A percentile compares a stretch with the other conserved stretches of the same genome.
Conservation (phyloP, 2,113 vertebrate species). For the Salvator merianae region DNA sequence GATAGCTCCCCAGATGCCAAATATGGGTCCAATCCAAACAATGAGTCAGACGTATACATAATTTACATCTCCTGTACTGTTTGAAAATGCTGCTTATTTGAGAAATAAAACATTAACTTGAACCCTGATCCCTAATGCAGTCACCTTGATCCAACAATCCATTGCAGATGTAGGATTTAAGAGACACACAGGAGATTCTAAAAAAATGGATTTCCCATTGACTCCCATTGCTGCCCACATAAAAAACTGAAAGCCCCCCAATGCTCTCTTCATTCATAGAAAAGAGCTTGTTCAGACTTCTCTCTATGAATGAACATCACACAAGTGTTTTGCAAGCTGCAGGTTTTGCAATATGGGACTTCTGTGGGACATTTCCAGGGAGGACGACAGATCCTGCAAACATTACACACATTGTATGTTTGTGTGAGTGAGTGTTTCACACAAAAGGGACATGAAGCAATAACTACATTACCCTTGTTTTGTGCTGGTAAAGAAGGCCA, state of each 20-base stretch:
- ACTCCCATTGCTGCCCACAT: not conserved
- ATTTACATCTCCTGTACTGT: not conserved
- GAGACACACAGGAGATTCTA: not conserved
- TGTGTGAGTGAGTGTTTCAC: too few species aligned
- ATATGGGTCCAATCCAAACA: conserved; percentile 30
- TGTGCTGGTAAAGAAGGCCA: too few species aligned
- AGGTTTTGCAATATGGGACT: too few species aligned
- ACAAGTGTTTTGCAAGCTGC: not conserved
- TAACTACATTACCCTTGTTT: too few species aligned
- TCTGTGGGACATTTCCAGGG: too few species aligned
- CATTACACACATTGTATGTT: too few species aligned
- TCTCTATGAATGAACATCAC: not conserved
- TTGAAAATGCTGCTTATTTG: conserved; percentile 12
- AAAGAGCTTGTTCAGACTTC: not conserved
- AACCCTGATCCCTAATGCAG: not conserved
- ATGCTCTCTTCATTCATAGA: not conserved
- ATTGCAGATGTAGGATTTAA: conserved; percentile 8
- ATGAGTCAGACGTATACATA: conserved; percentile 13
- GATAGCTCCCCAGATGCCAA: conserved; percentile 10
- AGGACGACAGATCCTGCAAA: too few species aligned
- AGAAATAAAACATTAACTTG: conserved; percentile 31
- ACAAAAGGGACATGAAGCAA: too few species aligned
- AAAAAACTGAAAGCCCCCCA: not conserved
- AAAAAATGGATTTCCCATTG: not conserved
- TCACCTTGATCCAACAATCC: not conserved